phyloP scores from a whole-genome alignment of 2,888 invertebrate species.

The Idaea straminata region DNA sequence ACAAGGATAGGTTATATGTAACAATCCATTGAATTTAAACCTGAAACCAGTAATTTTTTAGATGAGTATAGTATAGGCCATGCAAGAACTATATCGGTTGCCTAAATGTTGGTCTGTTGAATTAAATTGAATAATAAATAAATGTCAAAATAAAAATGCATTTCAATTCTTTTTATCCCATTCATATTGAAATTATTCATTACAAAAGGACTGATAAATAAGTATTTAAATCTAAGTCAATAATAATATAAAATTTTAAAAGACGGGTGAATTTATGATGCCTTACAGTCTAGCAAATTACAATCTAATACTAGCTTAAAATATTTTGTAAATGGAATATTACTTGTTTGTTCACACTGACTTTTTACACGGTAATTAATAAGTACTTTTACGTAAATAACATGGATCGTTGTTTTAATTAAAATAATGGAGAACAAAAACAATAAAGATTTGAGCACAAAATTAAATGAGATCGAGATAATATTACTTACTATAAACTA shows the following conservation, averaged over 20 bases:
- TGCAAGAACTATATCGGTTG: slow-evolving; percentile 15
- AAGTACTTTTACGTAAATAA: neutral
- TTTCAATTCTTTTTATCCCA: slow-evolving; percentile 60
- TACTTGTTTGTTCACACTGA: slow-evolving; percentile 38
- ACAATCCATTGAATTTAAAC: neutral
- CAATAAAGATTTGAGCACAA: slow-evolving; percentile 41
- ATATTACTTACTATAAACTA: slow-evolving; percentile 15
- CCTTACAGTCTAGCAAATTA: slow-evolving; percentile 68
- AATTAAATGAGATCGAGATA: slow-evolving; percentile 47
- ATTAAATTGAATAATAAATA: slow-evolving; percentile 55
- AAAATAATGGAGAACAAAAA: slow-evolving; percentile 12
- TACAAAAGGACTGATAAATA: slow-evolving; percentile 77
- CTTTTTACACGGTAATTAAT: slow-evolving; percentile 26
- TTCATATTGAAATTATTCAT: slow-evolving; percentile 74
- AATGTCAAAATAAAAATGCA: slow-evolving; percentile 50
- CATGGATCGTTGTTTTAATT: slow-evolving; percentile 1
- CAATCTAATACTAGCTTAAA: slow-evolving; percentile 63
- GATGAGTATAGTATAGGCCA: slow-evolving; percentile 5
- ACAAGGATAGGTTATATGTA: neutral
- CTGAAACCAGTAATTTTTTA: neutral
- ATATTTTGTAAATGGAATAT: slow-evolving; percentile 79
- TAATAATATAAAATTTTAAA: slow-evolving; percentile 80
- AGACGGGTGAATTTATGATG: slow-evolving; percentile 79
- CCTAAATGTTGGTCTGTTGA: slow-evolving; percentile 33
- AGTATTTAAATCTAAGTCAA: slow-evolving; percentile 77